A percentile compares a stretch with the other conserved stretches of the same genome.
phyloP scores from a whole-genome alignment of 2,888 invertebrate genomes.

The Drosophila cyrtoloma region DNA sequence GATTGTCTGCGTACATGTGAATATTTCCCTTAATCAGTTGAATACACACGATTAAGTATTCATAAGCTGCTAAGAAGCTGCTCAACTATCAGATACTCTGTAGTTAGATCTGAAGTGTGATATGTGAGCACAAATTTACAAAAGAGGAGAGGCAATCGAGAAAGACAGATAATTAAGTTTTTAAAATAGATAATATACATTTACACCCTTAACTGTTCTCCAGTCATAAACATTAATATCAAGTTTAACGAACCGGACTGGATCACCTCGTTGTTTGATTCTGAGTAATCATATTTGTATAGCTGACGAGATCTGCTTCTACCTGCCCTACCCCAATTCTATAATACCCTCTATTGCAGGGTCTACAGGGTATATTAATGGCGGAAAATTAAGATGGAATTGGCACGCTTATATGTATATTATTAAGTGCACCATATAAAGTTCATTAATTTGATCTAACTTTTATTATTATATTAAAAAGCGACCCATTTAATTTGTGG shows the following conservation, averaged over 20 bases:
- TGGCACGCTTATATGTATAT: constrained; percentile 6
- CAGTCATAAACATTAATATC: neutral
- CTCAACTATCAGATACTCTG: neutral
- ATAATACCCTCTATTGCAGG: neutral
- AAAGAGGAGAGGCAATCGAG: accelerated
- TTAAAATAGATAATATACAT: neutral
- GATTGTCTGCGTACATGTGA: constrained; percentile 5
- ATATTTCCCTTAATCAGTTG: constrained; percentile 27
- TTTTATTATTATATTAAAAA: constrained; percentile 35
- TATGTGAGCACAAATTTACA: neutral
- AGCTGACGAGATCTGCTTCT: neutral
- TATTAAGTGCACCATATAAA: constrained; percentile 46
- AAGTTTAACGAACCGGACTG: neutral
- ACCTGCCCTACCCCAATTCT: neutral
- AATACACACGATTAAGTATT: constrained; percentile 7
- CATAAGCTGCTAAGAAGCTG: neutral
- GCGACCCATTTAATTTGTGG: constrained; percentile 40
- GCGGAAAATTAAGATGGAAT: neutral
- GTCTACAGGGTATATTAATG: neutral
- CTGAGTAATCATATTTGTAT: neutral
- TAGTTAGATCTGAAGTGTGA: neutral
- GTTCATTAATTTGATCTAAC: constrained; percentile 1
- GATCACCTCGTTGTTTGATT: neutral
- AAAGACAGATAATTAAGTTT: neutral
- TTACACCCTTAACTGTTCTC: neutral